Evolutionary conservation across 2,888 invertebrate genomes (phyloP).

Genomic region (Drosophila heteroneura): DNA sequence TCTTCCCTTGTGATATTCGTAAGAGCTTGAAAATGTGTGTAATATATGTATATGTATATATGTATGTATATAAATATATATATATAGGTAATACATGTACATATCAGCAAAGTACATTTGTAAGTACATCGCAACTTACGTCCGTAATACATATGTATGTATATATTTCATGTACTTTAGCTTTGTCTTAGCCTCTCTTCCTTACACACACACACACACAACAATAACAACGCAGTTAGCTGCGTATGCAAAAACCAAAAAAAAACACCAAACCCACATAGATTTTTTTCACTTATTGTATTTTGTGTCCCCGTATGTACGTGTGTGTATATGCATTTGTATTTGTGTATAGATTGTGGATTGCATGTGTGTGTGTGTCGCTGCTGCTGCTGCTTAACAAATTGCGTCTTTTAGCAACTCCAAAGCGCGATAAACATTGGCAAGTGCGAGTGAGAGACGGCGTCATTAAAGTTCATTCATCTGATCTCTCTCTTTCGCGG

Average conservation of each 20-base stretch:
- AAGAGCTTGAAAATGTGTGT: constrained; percentile 1
- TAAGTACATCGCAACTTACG: constrained; percentile 16
- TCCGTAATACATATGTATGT: constrained; percentile 12
- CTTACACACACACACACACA: constrained; percentile 4
- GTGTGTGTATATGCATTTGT: constrained; percentile 7
- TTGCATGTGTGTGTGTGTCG: constrained; percentile 11
- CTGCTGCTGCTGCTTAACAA: constrained; percentile 38
- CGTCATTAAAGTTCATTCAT: constrained; percentile 51
- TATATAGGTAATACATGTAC: not conserved
- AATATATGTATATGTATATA: constrained; percentile 14
- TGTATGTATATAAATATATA: constrained; percentile 9
- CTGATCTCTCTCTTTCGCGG: constrained; percentile 42
- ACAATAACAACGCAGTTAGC: constrained; percentile 36
- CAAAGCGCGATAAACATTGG: constrained; percentile 42
- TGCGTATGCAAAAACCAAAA: constrained; percentile 34
- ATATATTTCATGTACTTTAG: constrained; percentile 4
- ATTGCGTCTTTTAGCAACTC: constrained; percentile 59
- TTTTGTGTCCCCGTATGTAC: constrained; percentile 11
- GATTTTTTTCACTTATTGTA: constrained; percentile 29
- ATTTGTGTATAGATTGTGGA: constrained; percentile 2
- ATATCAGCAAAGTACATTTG: constrained; percentile 9
- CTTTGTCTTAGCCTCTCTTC: constrained; percentile 27
- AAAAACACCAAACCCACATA: constrained; percentile 24
- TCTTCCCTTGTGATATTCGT: constrained; percentile 4
- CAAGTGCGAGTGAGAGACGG: constrained; percentile 30